Base-by-base conservation (phyloP, 2,888 invertebrate genomes). In the Drosophila percnosoma region DNA sequence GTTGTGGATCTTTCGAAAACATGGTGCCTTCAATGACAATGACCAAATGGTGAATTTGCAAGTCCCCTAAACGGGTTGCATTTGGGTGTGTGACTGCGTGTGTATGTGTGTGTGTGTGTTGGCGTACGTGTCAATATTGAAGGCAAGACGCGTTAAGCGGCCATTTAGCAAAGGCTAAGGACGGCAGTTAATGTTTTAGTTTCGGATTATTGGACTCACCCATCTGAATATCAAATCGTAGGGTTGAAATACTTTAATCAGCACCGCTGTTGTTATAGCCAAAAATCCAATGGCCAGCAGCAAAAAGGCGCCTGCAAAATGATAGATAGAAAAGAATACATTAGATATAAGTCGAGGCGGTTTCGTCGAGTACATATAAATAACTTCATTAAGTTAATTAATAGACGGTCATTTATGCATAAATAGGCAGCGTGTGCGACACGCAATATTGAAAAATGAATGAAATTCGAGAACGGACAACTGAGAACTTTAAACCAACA, bases 151-250 rank as follows among this genome's bases (percentile, higher is more conserved):
- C 15, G 34, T 29, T 53, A 48, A 59, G 52, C 48, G 58, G 66
- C 48, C 55, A 66, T 78, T 86, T 73, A 55, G 59, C 68, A 78
- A 78, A 82, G 75, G 78, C 83, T 83, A 78, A 78, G 78, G 82
- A 75, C 78, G 83, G 83, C 75, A 54, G 70, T 75, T 70, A 75
- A 79, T 61, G 62, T 36, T 64, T 74, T 75, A 69, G 71, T 76
- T 66, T 74, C 34, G 60, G 49, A 60, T 64, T 78, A 73, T 73
- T 69, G 24, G 63, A 80, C 95, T 94, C 93, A 96, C 96, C 95
- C 95, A 95, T 92, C 94, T 95, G 90, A 96, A 97, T 58, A 97
- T 94, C 66, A 95, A 92, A 76, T 96, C 96, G 91, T 97, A 97
- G 0, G 97, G 97, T 75, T 96, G 95, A 38, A 95, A 92, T 42